Conservation (phyloP, 2,888 invertebrate genomes). For the Portevinia maculata region DNA sequence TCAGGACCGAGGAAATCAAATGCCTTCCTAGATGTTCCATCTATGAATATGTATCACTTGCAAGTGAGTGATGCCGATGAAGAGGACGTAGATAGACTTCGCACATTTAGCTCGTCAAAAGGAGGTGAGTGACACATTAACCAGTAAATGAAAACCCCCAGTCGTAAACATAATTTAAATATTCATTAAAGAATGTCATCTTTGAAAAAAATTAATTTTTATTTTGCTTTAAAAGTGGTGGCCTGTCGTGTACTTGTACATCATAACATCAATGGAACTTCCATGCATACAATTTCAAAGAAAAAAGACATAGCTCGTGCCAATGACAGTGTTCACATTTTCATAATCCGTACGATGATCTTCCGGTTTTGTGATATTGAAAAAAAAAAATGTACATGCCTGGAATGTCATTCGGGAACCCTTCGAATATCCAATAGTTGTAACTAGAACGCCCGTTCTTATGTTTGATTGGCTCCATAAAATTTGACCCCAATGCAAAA, state of each 20-base stretch:
- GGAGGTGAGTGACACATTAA: slow-evolving; percentile 85
- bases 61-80: slow-evolving; percentile 84
- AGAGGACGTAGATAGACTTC: slow-evolving; percentile 94
- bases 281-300: too few relatives aligned
- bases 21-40: slow-evolving; percentile 87
- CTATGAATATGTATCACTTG: slow-evolving; percentile 82
- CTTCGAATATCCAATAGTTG: too few relatives aligned
- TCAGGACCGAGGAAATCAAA: slow-evolving; percentile 86
- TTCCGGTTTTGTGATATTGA: slow-evolving; percentile 20
- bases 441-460: too few relatives aligned
- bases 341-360: slow-evolving; percentile 12
- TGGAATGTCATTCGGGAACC: too few relatives aligned
- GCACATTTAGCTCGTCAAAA: slow-evolving; percentile 97
- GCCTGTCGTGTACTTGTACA: too few relatives aligned
- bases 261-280: too few relatives aligned
- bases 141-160: not conserved
- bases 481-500: too few relatives aligned
- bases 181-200: not conserved
- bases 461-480: too few relatives aligned
- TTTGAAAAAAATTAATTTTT: not conserved
- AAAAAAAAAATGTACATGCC: too few relatives aligned
- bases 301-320: not conserved
- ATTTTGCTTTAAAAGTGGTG: too few relatives aligned
- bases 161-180: not conserved
- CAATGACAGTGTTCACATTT: not conserved